phyloP scores from a whole-genome alignment of 2,113 vertebrate genomes.

The Diadophis punctatus region DNA sequence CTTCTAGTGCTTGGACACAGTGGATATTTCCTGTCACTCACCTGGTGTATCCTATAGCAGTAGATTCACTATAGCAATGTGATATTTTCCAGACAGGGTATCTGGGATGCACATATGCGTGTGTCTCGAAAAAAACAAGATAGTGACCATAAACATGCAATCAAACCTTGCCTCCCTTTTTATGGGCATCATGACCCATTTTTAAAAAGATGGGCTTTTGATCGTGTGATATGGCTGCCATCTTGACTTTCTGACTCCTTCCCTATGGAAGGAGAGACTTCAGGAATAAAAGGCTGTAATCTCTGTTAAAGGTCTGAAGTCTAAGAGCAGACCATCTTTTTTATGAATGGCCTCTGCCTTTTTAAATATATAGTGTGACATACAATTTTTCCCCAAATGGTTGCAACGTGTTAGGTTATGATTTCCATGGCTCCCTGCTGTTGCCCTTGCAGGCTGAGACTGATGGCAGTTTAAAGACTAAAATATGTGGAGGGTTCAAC shows the following conservation, averaged over 20 bases:
- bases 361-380: no score
- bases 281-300: not conserved
- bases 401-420: not conserved
- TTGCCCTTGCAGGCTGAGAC: not conserved
- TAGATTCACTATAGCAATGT: not conserved
- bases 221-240: not conserved
- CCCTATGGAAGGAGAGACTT: not conserved
- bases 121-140: not conserved
- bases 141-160: not conserved
- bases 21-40: not conserved
- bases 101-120: not conserved
- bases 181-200: not conserved
- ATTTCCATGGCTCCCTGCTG: not conserved
- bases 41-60: not conserved
- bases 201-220: not conserved
- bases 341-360: not conserved
- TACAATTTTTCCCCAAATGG: not conserved
- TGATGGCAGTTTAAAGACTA: not conserved
- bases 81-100: not conserved
- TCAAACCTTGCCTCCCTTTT: not conserved
- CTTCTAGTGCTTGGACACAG: not conserved
- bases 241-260: not conserved
- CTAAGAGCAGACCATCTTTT: not conserved
- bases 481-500: not conserved
- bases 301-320: not conserved